These are phyloP conservation scores for Microplitis demolitor DNA, from an alignment of 1,140 invertebrate genomes.

Conservation along the genomic window DNA sequence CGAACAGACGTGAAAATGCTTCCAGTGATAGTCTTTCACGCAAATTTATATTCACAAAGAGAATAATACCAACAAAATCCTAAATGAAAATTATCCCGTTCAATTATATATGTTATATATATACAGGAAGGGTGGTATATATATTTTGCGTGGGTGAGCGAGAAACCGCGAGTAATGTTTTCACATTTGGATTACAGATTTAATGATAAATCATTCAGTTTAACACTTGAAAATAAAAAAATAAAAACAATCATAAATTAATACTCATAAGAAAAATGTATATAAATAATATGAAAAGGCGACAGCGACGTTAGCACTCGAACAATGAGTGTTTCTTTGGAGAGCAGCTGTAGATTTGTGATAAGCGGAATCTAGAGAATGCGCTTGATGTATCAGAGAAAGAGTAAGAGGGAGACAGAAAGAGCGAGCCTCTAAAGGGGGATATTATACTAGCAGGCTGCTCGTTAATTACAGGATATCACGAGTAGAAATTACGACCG, in stretches of 20 bases:
- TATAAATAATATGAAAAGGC: background rate
- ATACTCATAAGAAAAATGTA: too few species aligned
- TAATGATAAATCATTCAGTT: conserved; percentile 13
- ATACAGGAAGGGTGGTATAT: conserved; percentile 39
- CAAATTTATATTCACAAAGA: background rate
- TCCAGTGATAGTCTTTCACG: background rate
- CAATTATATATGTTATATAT: background rate
- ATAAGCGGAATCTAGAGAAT: conserved; percentile 48
- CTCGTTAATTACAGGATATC: conserved; percentile 53
- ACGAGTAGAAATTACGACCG: conserved; percentile 54
- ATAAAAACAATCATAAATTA: background rate
- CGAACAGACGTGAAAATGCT: background rate
- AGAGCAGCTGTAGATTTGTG: conserved; percentile 52
- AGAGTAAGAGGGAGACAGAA: background rate
- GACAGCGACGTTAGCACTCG: too few species aligned
- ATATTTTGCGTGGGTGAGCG: conserved; percentile 45
- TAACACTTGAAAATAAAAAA: background rate
- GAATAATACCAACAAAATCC: background rate
- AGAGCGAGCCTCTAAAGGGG: conserved; percentile 30
- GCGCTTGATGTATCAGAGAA: conserved; percentile 2
- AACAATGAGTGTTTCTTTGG: background rate
- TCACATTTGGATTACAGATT: conserved; percentile 38
- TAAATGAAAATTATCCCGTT: background rate
- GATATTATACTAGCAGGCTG: conserved; percentile 49
- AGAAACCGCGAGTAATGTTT: conserved; percentile 57